Evolutionary conservation across 2,113 vertebrate species (phyloP).

Genomic region (Progne subis): DNA sequence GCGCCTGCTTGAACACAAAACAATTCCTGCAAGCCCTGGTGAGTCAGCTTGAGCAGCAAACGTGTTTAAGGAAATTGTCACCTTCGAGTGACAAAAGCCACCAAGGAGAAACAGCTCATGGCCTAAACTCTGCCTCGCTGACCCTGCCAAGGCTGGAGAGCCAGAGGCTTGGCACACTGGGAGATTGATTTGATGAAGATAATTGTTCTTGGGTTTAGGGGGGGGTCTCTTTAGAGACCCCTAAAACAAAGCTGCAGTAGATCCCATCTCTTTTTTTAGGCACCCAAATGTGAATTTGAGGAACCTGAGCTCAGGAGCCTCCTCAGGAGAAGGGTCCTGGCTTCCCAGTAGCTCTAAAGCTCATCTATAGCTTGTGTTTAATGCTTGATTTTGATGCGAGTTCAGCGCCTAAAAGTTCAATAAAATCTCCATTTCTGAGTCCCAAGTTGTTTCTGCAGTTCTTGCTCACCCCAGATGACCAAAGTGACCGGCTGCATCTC

Average conservation of each 20-base stretch:
- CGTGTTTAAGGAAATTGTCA: not conserved
- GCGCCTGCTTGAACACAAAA: not conserved
- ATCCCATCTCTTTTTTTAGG: not conserved
- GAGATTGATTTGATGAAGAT: not conserved
- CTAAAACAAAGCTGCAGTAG: not conserved
- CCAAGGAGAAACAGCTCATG: not conserved
- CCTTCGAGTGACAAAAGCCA: not conserved
- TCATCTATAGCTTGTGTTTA: not conserved
- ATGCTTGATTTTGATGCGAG: not conserved
- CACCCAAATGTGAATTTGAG: not conserved
- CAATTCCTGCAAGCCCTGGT: not conserved
- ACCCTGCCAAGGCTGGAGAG: not conserved
- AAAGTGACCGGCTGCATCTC: not conserved
- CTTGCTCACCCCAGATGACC: not conserved
- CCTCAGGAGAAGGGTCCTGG: not conserved
- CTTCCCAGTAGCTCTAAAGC: not conserved
- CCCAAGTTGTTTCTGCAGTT: not conserved
- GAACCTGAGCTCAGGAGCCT: not conserved
- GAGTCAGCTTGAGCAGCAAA: not conserved
- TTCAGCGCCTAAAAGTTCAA: not conserved
- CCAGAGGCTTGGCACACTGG: not conserved
- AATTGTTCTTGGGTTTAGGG: not conserved
- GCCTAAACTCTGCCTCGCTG: not conserved
- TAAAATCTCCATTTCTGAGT: not conserved
- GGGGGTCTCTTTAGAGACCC: too few species aligned